Evolutionary conservation across 1,140 invertebrate genomes (phyloP), one percentile per base, ranked within the genome.

Genomic region (Lutraria rhynchaena): DNA sequence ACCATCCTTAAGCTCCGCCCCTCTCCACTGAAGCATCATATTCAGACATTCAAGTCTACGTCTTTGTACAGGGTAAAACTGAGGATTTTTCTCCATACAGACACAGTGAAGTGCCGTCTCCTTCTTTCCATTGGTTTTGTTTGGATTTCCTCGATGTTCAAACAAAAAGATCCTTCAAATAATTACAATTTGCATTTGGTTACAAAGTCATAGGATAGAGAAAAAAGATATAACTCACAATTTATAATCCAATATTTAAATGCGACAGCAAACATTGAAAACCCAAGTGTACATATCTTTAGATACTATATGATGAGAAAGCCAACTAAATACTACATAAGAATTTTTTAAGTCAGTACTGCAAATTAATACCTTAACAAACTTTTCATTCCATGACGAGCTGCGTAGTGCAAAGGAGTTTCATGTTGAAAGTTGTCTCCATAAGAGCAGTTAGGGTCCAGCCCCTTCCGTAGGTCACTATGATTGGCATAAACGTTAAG

Each of bases 401-500:
- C 93, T 70, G 94, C 95, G 89, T 94, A 95, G 91, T 95, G 95
- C 69, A 96, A 90, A 35, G 95, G 94, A 13, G 95, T 95, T 88
- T 95, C 95, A 90, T 95, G 94, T 69, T 94, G 92, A 85, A 95
- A 94, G 70, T 93, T 93, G 85, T 95, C 95, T 3, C 95, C 95
- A 91, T 95, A 95, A 71, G 95, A 95, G 58, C 94, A 91, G 90
- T 95, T 95, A 1, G 95, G 95, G 88, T 95, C 95, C n/a, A 95
- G 92, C 74, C 93, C 94, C 85, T 95, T 95, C 61, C 94, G 91
- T 22, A 95, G 89, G 83, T 95, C 95, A 49, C 93, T 93, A 82
- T 94, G 94, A 88, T 93, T 94, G 87, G 95, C 94, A 87, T 94
- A 94, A 37, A 94, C 90, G 89, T 95, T 94, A 92, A 95, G 94